Conservation (phyloP, 2,888 invertebrate genomes). For the Automeris io region DNA sequence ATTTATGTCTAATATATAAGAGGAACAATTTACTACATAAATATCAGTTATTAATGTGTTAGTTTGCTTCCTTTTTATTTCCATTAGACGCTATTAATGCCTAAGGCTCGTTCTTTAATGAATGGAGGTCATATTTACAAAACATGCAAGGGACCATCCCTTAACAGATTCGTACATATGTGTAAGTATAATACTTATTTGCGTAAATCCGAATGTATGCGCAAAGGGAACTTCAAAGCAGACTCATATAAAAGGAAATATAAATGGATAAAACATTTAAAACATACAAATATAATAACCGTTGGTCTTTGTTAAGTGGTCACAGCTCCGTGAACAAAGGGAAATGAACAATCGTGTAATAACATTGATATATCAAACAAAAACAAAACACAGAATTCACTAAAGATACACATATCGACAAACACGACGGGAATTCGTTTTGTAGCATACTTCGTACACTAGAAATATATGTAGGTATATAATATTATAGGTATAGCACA, state of each 20-base stretch:
- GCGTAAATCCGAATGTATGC: slow-evolving; percentile 16
- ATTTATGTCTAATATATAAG: too few species aligned
- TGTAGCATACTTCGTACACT: too few species aligned
- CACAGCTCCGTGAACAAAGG: slow-evolving; percentile 25
- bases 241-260: slow-evolving; percentile 23
- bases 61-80: neutral
- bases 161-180: neutral
- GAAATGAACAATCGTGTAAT: slow-evolving; percentile 22
- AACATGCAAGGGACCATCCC: too few species aligned
- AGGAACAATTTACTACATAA: too few species aligned
- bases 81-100: neutral
- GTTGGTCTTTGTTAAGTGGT: slow-evolving; percentile 21
- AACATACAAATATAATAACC: slow-evolving; percentile 23
- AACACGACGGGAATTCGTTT: neutral
- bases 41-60: too few species aligned
- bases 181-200: slow-evolving; percentile 9
- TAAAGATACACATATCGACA: neutral
- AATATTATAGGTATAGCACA: too few species aligned
- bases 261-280: slow-evolving; percentile 22
- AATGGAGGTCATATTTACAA: too few species aligned
- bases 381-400: neutral
- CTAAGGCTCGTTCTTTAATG: neutral
- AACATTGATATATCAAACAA: neutral
- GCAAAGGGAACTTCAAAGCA: slow-evolving; percentile 22
- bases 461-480: too few species aligned